Evolutionary conservation across 1,140 invertebrate species (phyloP).

Genomic region (Anastrepha ludens): DNA sequence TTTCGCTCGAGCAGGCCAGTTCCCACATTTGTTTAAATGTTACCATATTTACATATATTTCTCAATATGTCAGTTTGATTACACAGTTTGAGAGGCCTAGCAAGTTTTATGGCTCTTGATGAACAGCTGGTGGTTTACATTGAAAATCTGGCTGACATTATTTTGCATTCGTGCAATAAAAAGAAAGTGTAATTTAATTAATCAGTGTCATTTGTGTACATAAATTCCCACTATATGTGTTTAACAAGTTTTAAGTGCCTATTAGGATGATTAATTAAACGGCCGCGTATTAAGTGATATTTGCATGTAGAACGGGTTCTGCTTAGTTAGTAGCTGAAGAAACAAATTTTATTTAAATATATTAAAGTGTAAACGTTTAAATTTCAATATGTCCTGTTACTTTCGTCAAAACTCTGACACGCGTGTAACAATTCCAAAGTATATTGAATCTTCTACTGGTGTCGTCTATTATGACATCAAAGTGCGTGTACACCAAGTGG

Average conservation of each 20-base stretch:
- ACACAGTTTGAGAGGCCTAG: conserved; percentile 14
- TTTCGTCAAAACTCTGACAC: conserved; percentile 78
- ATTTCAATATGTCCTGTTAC: conserved; percentile 79
- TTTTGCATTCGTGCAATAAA: conserved; percentile 9
- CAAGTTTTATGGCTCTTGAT: background rate
- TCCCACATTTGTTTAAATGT: too few relatives aligned
- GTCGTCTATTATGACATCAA: conserved; percentile 83
- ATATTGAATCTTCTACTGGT: conserved; percentile 76
- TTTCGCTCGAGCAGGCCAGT: too few relatives aligned
- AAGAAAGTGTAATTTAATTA: conserved; percentile 34
- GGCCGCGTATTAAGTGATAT: background rate
- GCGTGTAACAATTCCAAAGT: conserved; percentile 78
- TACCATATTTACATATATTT: too few relatives aligned
- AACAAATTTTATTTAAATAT: background rate
- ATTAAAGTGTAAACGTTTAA: background rate
- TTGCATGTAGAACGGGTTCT: background rate
- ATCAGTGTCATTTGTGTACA: background rate
- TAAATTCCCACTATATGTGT: background rate
- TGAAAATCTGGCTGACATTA: background rate
- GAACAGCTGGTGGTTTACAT: conserved; percentile 11
- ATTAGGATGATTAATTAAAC: background rate
- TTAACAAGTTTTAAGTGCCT: background rate
- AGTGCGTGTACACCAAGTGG: conserved; percentile 81
- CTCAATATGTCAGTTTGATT: background rate
- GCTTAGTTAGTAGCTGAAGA: background rate